Evolutionary conservation across 2,113 vertebrate genomes (phyloP).

Genomic region (Empidonax traillii): DNA sequence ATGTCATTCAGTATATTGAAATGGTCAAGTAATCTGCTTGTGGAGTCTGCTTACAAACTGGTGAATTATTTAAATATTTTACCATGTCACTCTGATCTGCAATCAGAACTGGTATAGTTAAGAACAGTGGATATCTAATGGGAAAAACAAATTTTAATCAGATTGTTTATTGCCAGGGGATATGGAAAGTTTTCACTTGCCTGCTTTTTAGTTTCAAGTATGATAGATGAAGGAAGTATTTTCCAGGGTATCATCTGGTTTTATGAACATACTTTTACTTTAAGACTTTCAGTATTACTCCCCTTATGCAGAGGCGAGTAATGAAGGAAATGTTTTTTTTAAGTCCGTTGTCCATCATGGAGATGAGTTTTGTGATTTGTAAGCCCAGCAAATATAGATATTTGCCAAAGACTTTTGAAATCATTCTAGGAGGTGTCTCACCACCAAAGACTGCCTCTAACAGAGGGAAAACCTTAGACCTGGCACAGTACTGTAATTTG

Average conservation of each 20-base stretch:
- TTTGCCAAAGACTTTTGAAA: conserved; percentile 11
- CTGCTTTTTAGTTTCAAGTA: conserved; percentile 44
- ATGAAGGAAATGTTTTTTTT: conserved; percentile 54
- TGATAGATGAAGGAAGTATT: not conserved
- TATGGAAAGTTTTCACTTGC: conserved; percentile 55
- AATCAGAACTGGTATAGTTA: not conserved
- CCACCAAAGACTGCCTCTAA: not conserved
- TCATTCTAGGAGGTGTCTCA: not conserved
- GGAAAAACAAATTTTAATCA: conserved; percentile 49
- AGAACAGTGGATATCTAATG: not conserved
- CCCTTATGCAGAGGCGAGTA: not conserved
- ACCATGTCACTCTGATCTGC: not conserved
- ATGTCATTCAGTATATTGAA: not conserved
- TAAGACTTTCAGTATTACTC: not conserved
- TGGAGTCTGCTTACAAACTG: not conserved
- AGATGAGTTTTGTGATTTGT: not conserved
- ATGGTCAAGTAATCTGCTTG: not conserved
- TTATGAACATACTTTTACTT: conserved; percentile 19
- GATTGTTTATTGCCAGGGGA: conserved; percentile 27
- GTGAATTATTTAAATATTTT: not conserved
- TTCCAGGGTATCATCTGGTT: conserved; percentile 31
- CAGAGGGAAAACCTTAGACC: not conserved
- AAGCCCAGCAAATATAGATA: not conserved
- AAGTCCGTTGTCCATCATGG: not conserved
- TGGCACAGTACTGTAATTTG: not conserved